phyloP scores from a whole-genome alignment of 1,140 invertebrate genomes.

The Papilio xuthus region DNA sequence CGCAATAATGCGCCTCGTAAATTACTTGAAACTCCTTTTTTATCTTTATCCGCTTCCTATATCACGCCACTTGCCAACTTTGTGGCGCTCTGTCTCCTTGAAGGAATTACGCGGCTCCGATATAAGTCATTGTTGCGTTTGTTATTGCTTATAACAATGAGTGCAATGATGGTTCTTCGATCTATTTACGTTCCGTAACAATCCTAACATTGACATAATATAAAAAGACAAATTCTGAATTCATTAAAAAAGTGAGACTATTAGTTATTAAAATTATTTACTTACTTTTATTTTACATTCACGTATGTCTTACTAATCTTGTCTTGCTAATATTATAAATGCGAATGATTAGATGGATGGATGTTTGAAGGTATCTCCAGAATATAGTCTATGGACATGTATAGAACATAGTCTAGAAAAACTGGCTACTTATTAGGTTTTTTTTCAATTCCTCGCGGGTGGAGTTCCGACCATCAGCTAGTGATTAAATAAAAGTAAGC shows the following conservation, averaged over 20 bases:
- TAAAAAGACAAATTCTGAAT: background rate
- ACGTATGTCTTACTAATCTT: background rate
- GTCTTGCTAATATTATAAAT: no score
- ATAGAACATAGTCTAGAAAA: no score
- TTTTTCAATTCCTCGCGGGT: no score
- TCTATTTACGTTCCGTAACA: background rate
- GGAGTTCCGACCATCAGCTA: no score
- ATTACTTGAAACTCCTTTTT: constrained; percentile 20
- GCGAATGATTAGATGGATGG: no score
- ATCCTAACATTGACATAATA: background rate
- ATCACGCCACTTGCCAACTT: constrained; percentile 27
- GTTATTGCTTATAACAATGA: constrained; percentile 14
- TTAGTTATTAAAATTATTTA: background rate
- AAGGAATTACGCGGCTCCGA: background rate
- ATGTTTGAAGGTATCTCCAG: no score
- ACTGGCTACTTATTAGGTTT: no score
- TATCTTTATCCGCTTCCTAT: constrained; percentile 19
- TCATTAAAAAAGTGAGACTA: no score
- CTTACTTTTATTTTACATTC: background rate
- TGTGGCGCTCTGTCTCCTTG: constrained; percentile 9
- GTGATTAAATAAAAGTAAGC: background rate
- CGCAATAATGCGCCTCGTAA: background rate
- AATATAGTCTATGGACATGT: no score
- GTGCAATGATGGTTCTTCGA: background rate
- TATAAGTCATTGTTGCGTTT: constrained; percentile 16